Base-by-base conservation (phyloP, 1,140 invertebrate species). In the Grapholita molesta region DNA sequence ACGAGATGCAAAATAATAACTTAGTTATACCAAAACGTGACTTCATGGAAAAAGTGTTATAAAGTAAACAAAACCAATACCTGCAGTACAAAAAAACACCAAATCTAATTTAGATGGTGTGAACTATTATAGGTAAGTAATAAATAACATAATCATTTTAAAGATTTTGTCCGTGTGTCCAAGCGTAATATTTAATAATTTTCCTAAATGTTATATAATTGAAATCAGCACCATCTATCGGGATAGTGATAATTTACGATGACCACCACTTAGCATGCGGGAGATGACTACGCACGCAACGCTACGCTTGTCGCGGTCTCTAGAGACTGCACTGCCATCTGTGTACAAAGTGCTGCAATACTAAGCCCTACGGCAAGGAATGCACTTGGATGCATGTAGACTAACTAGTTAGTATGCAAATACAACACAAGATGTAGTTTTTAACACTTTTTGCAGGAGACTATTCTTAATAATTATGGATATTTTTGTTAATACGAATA, bases 181-280 rank as follows among this genome's bases (percentile, higher is more conserved):
- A 42, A 48, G n/a, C 7, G n/a, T 11, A 12, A 1, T 30, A 61
- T 25, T 25, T 9, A 28, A 8, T 67, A 28, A 42, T 52, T 25
- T 35, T 38, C n/a, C 2, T 33, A 23, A 28, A 32, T 9, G 15
- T 5, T 8, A 32, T 30, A 23, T 4, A 28, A 32, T 61, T 61
- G 55, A 61, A 52, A 48, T 69, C 53, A 84, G 70, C 80, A 77
- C 86, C 88, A 88, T 88, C 88, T 90, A 72, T 85, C 75, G 75
- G 66, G n/a, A 15, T 9, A 24, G 25, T 48, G 23, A 7, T 66
- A 76, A 85, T 73, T 80, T 77, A 82, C 48, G 67, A 70, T 71
- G 53, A 68, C 66, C 69, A 64, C 12, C 12, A 67, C 24, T 35
- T 42, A 52, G 69, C 61, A 61, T 30, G 6, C 18, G 42, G 42